Percentiles rank a stretch among this genome's conserved stretches.
phyloP scores from a whole-genome alignment of 2,113 vertebrate species.

The Engraulis encrasicolus region DNA sequence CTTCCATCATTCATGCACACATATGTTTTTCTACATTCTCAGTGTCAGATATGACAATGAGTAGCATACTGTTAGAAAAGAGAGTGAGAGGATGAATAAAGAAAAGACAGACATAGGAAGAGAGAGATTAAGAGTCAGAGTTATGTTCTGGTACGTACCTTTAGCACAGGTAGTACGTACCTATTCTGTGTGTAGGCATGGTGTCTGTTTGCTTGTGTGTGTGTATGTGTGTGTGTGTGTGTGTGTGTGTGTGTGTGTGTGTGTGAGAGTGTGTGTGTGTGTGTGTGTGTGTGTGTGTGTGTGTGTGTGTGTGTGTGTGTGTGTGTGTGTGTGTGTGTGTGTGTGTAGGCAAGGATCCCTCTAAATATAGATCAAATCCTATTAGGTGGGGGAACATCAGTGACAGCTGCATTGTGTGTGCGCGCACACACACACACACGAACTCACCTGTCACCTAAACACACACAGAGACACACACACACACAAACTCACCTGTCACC shows the following conservation, averaged over 20 bases:
- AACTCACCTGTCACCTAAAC: neutral
- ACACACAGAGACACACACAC: too few species aligned
- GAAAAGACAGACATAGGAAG: neutral
- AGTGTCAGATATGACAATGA: neutral
- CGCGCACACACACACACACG: too few species aligned
- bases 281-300: constrained; percentile 46
- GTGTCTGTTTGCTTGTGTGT: too few species aligned
- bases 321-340: constrained; percentile 46
- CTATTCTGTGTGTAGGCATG: constrained; percentile 55
- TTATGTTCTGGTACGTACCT: constrained; percentile 65
- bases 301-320: constrained; percentile 38
- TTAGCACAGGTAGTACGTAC: constrained; percentile 69
- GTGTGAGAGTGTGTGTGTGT: constrained; percentile 38
- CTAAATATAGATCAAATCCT: constrained; percentile 77
- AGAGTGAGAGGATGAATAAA: neutral
- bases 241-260: constrained; percentile 46
- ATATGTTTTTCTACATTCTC: too few species aligned
- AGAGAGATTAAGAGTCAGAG: neutral
- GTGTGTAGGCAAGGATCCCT: constrained; percentile 55
- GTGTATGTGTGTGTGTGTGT: constrained; percentile 44
- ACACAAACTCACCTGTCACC: too few species aligned
- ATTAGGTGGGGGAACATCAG: constrained; percentile 43
- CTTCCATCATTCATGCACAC: neutral
- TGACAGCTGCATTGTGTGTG: too few species aligned
- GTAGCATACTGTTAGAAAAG: neutral